Base-by-base conservation (phyloP, 2,888 invertebrate genomes). In the Caenorhabditis sp. region DNA sequence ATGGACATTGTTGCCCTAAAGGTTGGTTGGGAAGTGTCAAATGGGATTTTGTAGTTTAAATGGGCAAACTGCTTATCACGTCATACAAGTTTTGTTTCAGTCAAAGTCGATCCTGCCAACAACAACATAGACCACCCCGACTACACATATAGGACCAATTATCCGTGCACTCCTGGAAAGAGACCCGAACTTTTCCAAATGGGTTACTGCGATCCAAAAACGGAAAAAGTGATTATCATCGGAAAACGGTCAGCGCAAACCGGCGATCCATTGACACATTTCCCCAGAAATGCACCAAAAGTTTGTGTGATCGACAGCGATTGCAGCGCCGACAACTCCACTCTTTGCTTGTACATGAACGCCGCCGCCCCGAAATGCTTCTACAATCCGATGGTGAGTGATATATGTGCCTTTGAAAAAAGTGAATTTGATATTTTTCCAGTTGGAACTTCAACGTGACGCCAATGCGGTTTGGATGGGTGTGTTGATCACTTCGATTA, bases 1-100 rank as follows among this genome's bases (percentile, higher is more conserved):
- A 43, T 26, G 69, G 65, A 26, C 69, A 69, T 58, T 69, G 69
- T 21, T 69, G 69, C 23, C 69, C 69, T 21, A 10, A 24, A 8
- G 12, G 69, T 69, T 43, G 64, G 69, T 37, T 36, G 21, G 21
- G 1, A 5, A 1, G 12, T 19, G 21, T 60, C 21, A 21, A 21
- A n/a, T 4, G 3, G 51, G 1, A 36, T 12, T 36, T 58, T 19
- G 21, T 36, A 6, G 21, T 14, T 5, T 23, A 31, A 54, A 8
- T 23, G 3, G 14, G 24, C 23, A 24, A 19, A 24, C 21, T 27
- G 23, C 31, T 31, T 57, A 17, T 26, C 19, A 21, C 1, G 0
- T 12, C 14, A 37, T 53, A 64, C 12, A 31, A 69, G 69, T 64
- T 12, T 27, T n/a, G 14, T 68, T 3, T 37, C 50, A 3, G 37